These are phyloP conservation scores for Lasaia peninsularis DNA, from an alignment of 1,140 invertebrate species.

Conservation along the genomic window DNA sequence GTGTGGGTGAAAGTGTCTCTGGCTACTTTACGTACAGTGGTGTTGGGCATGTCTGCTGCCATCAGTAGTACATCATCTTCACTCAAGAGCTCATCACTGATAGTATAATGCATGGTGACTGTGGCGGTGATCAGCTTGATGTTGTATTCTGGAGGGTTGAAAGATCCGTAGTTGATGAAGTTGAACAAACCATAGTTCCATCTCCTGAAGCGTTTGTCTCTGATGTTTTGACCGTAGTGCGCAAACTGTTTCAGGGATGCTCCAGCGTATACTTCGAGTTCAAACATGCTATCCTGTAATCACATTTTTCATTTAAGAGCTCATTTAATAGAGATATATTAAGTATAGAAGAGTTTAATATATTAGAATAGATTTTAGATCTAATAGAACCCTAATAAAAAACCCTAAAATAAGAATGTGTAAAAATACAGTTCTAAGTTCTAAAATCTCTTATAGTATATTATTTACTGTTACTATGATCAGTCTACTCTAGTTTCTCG, in stretches of 20 bases:
- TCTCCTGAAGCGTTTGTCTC: conserved; percentile 42
- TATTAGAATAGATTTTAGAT: no score
- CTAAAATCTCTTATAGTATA: no score
- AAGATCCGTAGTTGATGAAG: conserved; percentile 29
- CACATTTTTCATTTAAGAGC: neutral
- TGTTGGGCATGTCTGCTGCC: conserved; percentile 24
- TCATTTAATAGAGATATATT: no score
- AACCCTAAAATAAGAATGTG: no score
- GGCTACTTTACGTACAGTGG: conserved; percentile 17
- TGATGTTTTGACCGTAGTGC: conserved; percentile 53
- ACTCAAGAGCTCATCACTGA: conserved; percentile 17
- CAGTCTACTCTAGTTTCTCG: no score
- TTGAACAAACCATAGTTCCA: conserved; percentile 42
- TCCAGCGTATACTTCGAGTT: conserved; percentile 28
- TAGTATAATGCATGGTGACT: conserved; percentile 22
- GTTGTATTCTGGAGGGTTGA: conserved; percentile 25
- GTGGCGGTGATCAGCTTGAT: conserved; percentile 19
- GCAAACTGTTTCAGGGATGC: conserved; percentile 48
- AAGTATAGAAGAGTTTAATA: no score
- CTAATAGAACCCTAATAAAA: no score
- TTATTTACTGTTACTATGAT: no score
- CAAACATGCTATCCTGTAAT: conserved; percentile 16
- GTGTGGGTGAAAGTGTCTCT: conserved; percentile 22
- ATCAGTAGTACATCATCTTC: conserved; percentile 21
- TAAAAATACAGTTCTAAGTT: no score